Conservation (phyloP, 92 coral and sea anemone genomes). For the Meandrina meandrites region DNA sequence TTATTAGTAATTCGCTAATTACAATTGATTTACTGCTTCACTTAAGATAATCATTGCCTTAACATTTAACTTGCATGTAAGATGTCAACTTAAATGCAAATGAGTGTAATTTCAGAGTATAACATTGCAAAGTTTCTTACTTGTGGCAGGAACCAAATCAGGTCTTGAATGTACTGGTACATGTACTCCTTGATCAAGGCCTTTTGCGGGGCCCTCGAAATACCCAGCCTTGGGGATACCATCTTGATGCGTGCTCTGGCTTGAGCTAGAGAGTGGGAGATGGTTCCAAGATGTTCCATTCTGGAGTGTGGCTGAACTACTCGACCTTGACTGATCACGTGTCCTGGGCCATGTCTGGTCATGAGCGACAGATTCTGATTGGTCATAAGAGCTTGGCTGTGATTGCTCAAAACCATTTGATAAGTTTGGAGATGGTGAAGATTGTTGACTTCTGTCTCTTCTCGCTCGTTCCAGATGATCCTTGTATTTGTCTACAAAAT, state of each 20-base stretch:
- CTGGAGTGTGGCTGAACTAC: constrained; percentile 28
- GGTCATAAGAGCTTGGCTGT: constrained; percentile 14
- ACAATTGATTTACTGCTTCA: no score
- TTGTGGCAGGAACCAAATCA: constrained; percentile 27
- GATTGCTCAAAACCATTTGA: constrained; percentile 19
- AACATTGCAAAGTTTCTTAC: neutral
- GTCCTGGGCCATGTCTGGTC: constrained; percentile 1
- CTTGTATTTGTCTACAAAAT: constrained; percentile 78
- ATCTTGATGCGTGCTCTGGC: constrained; percentile 10
- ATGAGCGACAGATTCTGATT: constrained; percentile 4
- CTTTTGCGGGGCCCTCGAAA: constrained; percentile 59
- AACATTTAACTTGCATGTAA: neutral
- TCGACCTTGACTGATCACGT: constrained; percentile 28
- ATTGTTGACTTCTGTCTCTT: constrained; percentile 15
- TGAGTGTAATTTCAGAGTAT: neutral
- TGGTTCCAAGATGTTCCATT: constrained; percentile 22
- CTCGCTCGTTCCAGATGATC: constrained; percentile 70
- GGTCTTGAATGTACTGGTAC: constrained; percentile 40
- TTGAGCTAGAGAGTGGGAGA: constrained; percentile 3
- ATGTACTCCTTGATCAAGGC: constrained; percentile 37
- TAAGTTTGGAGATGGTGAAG: neutral
- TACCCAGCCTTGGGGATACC: constrained; percentile 46
- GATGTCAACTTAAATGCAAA: no score
- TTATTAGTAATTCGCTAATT: no score
- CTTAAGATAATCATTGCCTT: no score